phyloP scores from a whole-genome alignment of 1,140 invertebrate species.

The Bradynema listronoti region DNA sequence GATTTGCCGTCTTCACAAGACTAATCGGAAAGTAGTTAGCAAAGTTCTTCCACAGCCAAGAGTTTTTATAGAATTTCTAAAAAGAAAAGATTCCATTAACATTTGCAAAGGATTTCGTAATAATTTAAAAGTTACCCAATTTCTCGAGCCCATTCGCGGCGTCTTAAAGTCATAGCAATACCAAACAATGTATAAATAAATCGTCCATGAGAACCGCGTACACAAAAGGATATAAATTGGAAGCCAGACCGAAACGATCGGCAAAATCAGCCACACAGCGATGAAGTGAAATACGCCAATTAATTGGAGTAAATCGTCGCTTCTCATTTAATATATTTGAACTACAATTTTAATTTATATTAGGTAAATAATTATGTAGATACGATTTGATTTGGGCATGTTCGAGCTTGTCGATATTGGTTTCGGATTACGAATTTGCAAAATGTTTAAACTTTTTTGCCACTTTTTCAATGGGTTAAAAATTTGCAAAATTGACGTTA shows the following conservation, averaged over 20 bases:
- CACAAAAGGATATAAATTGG: slow-evolving; percentile 43
- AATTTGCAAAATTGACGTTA: no score
- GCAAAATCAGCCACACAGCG: slow-evolving; percentile 38
- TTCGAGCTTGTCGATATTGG: no score
- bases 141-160: slow-evolving; percentile 37
- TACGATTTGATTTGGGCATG: no score
- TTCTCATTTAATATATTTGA: no score
- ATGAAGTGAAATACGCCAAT: slow-evolving; percentile 18
- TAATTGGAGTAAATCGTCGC: slow-evolving; percentile 1
- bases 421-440: no score
- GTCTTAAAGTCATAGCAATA: slow-evolving; percentile 50
- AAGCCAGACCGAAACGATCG: slow-evolving; percentile 35
- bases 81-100: slow-evolving; percentile 12
- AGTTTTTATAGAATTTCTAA: slow-evolving; percentile 37
- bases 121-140: not conserved
- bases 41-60: slow-evolving; percentile 52
- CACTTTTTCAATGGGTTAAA: no score
- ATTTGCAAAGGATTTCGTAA: not conserved
- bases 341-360: no score
- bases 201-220: slow-evolving; percentile 46
- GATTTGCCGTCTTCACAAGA: slow-evolving; percentile 60
- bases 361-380: no score
- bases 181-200: slow-evolving; percentile 43
- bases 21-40: slow-evolving; percentile 60
- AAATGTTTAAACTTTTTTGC: no score